These are phyloP conservation scores for Augiades crinisus DNA, from an alignment of 2,888 invertebrate species.

Conservation along the genomic window DNA sequence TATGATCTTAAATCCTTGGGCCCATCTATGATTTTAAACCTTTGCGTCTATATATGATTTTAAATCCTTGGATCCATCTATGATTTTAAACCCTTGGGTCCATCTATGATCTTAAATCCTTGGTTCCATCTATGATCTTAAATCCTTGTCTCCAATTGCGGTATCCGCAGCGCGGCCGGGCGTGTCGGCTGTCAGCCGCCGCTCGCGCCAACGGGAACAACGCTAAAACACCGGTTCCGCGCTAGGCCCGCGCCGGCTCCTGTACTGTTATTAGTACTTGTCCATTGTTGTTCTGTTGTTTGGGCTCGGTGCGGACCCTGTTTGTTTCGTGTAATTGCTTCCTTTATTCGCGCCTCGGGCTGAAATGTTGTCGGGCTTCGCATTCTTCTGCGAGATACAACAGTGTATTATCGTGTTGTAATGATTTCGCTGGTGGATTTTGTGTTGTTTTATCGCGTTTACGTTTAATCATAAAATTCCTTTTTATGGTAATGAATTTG, in stretches of 20 bases:
- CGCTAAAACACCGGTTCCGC: conserved; percentile 20
- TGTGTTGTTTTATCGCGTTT: neutral
- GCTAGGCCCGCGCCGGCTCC: conserved; percentile 4
- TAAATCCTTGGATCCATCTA: too few species aligned
- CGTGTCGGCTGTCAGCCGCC: conserved; percentile 18
- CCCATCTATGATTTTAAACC: too few species aligned
- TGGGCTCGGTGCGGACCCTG: neutral
- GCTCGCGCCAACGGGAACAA: conserved; percentile 16
- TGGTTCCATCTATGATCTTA: too few species aligned
- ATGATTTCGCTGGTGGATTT: neutral
- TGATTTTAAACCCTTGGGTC: too few species aligned
- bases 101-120: too few species aligned
- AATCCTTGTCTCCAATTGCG: too few species aligned
- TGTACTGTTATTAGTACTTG: conserved; percentile 20
- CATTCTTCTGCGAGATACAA: neutral
- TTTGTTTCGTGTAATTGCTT: conserved; percentile 14
- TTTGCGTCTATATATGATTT: too few species aligned
- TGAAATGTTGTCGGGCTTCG: conserved; percentile 3
- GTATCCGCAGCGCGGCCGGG: conserved; percentile 12
- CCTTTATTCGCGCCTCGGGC: conserved; percentile 1
- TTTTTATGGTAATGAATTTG: too few species aligned
- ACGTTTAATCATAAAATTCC: too few species aligned
- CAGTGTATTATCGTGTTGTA: neutral
- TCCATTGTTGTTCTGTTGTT: conserved; percentile 10
- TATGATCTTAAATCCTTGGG: too few species aligned